Evolutionary conservation across 2,888 invertebrate genomes (phyloP).

Genomic region (Smittia sp.): DNA sequence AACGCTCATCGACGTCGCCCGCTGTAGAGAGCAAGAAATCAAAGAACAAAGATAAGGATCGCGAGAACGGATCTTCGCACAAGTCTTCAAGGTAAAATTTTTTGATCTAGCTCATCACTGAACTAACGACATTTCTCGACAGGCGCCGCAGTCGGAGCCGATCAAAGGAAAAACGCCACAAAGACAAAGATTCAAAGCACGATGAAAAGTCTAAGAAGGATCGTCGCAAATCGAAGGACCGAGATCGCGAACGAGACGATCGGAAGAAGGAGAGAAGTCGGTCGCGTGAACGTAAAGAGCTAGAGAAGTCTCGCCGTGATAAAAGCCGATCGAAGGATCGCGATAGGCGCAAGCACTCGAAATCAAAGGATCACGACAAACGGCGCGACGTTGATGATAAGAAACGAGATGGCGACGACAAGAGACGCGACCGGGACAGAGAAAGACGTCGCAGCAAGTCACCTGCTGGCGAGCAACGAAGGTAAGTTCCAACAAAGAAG

Average conservation of each 20-base stretch:
- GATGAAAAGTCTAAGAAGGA: conserved; percentile 43
- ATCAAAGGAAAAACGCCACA: conserved; percentile 59
- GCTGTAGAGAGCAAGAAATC: conserved; percentile 16
- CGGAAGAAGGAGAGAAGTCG: conserved; percentile 50
- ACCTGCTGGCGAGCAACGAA: too few species aligned
- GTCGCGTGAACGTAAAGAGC: conserved; percentile 45
- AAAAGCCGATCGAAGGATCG: conserved; percentile 46
- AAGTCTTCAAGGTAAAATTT: conserved; percentile 58
- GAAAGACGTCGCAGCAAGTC: conserved; percentile 27
- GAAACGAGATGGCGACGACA: conserved; percentile 43
- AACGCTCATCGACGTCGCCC: conserved; percentile 15
- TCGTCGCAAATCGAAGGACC: conserved; percentile 42
- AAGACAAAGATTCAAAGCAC: conserved; percentile 49
- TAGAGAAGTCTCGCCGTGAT: conserved; percentile 42
- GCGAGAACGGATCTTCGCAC: conserved; percentile 43
- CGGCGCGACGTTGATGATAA: conserved; percentile 44
- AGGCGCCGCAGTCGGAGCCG: conserved; percentile 48
- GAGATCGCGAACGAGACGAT: conserved; percentile 46
- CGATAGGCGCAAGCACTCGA: not conserved
- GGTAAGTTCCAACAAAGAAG: not conserved
- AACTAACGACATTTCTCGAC: too few species aligned
- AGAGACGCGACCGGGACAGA: conserved; percentile 47
- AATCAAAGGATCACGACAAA: conserved; percentile 50
- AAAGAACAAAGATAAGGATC: conserved; percentile 9
- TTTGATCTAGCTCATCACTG: not conserved